These are phyloP conservation scores for Urophycis tenuis DNA, from an alignment of 2,797 vertebrate species.

Conservation along the genomic window DNA sequence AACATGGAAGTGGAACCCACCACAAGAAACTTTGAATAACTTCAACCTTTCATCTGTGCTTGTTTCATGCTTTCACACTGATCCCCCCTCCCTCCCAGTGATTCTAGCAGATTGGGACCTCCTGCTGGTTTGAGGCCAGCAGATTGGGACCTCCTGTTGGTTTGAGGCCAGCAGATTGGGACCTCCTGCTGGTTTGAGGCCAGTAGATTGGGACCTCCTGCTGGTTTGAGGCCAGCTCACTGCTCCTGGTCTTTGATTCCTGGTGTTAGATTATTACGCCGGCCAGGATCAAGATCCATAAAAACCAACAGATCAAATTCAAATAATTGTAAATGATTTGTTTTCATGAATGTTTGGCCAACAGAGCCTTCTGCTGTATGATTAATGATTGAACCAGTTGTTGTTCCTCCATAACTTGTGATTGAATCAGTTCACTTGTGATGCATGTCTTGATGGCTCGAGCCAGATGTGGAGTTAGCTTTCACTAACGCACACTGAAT, in stretches of 20 bases:
- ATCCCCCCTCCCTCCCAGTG: too few relatives aligned
- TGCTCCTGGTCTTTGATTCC: not conserved
- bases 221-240: not conserved
- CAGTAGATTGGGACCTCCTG: not conserved
- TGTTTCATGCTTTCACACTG: not conserved
- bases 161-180: not conserved
- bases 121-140: not conserved
- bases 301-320: not conserved
- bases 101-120: too few relatives aligned
- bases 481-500: not conserved
- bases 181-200: not conserved
- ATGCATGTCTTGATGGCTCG: not conserved
- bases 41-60: not conserved
- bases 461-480: not conserved
- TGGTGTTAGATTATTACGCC: too few relatives aligned
- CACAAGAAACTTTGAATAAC: slow-evolving; percentile 43
- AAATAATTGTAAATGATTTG: not conserved
- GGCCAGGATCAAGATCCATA: not conserved
- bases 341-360: not conserved
- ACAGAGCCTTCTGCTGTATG: not conserved
- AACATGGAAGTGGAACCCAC: slow-evolving; percentile 50
- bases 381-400: not conserved
- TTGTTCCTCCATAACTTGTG: not conserved
- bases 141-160: not conserved
- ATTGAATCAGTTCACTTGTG: too few relatives aligned